Evolutionary conservation across 2,888 invertebrate species (phyloP), one percentile per base, ranked within the genome.

Genomic region (Stenodema calcarata): DNA sequence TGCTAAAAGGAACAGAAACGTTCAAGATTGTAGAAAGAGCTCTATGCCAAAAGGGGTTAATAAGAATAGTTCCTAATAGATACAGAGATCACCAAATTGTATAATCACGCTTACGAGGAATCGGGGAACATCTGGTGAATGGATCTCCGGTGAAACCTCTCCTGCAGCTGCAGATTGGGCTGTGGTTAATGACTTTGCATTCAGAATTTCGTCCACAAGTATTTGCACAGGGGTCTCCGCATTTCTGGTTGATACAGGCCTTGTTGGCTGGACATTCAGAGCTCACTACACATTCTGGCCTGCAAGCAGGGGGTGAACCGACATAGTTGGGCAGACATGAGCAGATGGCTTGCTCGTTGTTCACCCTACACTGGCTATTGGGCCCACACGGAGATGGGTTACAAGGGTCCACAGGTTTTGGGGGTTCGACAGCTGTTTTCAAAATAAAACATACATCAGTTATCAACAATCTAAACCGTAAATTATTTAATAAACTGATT

Each of bases 371-470:
- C 89, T 94, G 93, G 88, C 96, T 96, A 90, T 96, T 96, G 7
- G 96, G 94, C 62, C 97, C 97, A 90, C 97, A 97, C 0, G 96
- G 96, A 2, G 95, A 94, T 80, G 96, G 96, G 88, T 92, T 91
- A 90, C 96, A 96, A 0, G 96, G 96, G 62, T 90, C 88, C 93
- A 87, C 83, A 41, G 89, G 90, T 84, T 44, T 84, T 14, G 88
- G 87, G 30, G 88, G 70, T 78, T 88, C 88, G 28, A 88, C 30
- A 35, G 88, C 89, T 90, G 83, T 28, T 86, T 12, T 50, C 41
- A 41, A 30, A 54, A 41, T 16, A 87, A 87, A 50, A n/a, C 41
- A 30, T 16, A 75, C 41, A 35, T 41, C 35, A 50, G 75, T 76
- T 75, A 47, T 23, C 6, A 0, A n/a, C 23, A 42, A 82, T 62